These are phyloP conservation scores for Herpailurus yagouaroundi DNA, from an alignment of 2,113 vertebrate genomes.

Conservation along the genomic window DNA sequence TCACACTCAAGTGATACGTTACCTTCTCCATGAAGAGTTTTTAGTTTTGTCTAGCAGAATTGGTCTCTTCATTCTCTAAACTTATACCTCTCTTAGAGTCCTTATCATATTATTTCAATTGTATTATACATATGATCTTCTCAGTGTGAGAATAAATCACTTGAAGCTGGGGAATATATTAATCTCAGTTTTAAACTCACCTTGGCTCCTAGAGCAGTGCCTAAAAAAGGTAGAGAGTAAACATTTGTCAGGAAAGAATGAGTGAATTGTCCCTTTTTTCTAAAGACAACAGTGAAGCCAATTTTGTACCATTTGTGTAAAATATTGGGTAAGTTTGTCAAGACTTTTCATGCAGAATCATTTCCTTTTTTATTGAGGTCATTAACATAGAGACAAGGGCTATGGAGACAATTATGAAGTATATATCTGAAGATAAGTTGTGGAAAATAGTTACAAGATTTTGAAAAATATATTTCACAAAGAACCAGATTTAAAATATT, in stretches of 20 bases:
- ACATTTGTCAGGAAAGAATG: background rate
- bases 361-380: slow-evolving; percentile 60
- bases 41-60: background rate
- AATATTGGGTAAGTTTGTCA: background rate
- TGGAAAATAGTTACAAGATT: slow-evolving; percentile 57
- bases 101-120: background rate
- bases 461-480: slow-evolving; percentile 64
- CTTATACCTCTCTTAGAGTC: background rate
- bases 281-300: background rate
- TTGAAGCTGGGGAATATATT: background rate
- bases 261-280: background rate
- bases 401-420: slow-evolving; percentile 61
- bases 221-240: background rate
- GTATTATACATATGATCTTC: background rate
- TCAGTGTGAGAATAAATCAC: background rate
- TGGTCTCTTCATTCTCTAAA: background rate
- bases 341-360: background rate
- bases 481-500: slow-evolving; percentile 74
- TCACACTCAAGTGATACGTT: background rate
- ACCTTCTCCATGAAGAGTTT: background rate
- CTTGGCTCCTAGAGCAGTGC: background rate
- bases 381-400: slow-evolving; percentile 64
- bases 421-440: slow-evolving; percentile 51
- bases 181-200: background rate
- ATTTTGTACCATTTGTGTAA: background rate